Base-by-base conservation (phyloP, 2,113 vertebrate species). In the Paracanthobrama guichenoti region DNA sequence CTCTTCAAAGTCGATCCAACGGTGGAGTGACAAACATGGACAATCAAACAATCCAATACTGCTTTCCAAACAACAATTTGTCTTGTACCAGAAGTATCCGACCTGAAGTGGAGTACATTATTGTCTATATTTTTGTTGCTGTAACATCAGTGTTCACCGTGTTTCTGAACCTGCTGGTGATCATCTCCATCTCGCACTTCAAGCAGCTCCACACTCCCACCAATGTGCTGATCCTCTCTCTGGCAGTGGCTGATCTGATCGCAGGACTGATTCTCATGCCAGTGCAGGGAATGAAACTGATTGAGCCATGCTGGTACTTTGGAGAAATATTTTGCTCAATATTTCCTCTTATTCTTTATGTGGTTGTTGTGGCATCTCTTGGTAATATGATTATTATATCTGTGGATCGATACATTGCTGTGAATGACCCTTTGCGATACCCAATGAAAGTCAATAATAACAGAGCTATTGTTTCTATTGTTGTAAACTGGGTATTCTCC, bases 261-360 rank as follows among this genome's bases (percentile, higher is more conserved):
- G 85, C 92, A 0, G 93, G 92, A 75, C 83, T 93, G 62, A 35
- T 96, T 79, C 39, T 97, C 85, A 96, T 96, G 96, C 96, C 97
- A 13, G 95, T 94, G 44, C 96, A 92, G 14, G 86, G 76, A 0
- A 7, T 90, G 1, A 66, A 83, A 1, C 53, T 90, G 10, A 86
- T 86, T 42, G 88, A 90, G 60, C 77, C 67, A 42, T 94, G 92
- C 87, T 94, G 93, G 93, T 84, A 90, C 67, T 86, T 92, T 44
- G 90, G 91, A 0, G 80, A 91, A 16, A 18, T 86, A 46, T 79
- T 89, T 57, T 94, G 93, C 12, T 75, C 85, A 50, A n/a, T 92
- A 60, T 89, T 18, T 22, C 57, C 80, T 57, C 59, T 91, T 4
- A 22, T 87, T 4, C 84, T 31, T 72, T 91, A 89, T 80, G 86